A percentile compares a stretch with the other conserved stretches of the same genome.
phyloP scores from a whole-genome alignment of 2,113 vertebrate species.

The Ivindomyrus marchei region DNA sequence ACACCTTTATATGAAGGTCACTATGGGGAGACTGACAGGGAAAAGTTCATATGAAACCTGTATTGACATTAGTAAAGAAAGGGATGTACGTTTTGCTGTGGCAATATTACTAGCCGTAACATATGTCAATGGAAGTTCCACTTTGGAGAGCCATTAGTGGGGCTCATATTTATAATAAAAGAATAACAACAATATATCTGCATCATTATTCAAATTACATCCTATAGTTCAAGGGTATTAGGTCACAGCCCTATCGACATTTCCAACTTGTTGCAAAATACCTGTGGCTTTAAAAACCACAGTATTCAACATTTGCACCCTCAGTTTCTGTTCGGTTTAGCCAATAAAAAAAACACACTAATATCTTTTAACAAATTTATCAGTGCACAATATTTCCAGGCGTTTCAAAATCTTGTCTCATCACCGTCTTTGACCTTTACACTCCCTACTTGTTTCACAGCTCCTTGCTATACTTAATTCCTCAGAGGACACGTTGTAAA shows the following conservation, averaged over 20 bases:
- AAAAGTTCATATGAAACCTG: background rate
- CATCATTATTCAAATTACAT: background rate
- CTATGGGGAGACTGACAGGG: background rate
- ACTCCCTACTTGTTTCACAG: background rate
- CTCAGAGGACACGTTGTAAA: background rate
- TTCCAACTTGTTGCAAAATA: background rate
- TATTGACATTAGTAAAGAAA: background rate
- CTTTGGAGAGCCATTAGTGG: background rate
- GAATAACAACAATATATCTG: background rate
- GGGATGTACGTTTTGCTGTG: background rate
- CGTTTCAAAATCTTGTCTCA: background rate
- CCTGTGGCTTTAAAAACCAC: background rate
- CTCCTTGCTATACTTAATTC: background rate
- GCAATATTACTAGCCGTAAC: background rate
- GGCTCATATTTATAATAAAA: background rate
- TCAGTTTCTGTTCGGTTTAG: background rate
- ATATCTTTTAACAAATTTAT: background rate
- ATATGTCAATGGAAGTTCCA: background rate
- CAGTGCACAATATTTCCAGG: background rate
- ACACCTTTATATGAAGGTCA: background rate
- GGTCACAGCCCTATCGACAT: background rate
- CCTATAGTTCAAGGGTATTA: background rate
- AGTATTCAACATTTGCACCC: background rate
- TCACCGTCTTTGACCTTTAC: background rate
- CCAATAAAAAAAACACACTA: background rate